A percentile compares a stretch with the other conserved stretches of the same genome.
Evolutionary conservation across 1,140 invertebrate species (phyloP).

Genomic region (Listronotus oregonensis): DNA sequence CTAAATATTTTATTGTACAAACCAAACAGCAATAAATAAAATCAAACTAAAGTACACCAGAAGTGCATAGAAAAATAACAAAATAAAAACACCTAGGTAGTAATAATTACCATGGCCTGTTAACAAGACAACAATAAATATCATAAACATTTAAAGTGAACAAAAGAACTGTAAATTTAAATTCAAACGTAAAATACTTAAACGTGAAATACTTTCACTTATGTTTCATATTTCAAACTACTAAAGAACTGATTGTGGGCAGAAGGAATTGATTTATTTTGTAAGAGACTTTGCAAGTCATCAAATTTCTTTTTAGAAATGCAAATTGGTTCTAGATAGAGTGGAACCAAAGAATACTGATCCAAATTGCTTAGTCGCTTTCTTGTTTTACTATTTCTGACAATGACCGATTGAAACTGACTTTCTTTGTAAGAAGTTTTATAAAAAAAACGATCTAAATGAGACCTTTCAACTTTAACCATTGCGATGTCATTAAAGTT

Average conservation of each 20-base stretch:
- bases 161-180: too few species aligned
- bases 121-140: too few species aligned
- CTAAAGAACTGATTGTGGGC: constrained; percentile 10
- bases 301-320: constrained; percentile 22
- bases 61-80: too few species aligned
- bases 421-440: constrained; percentile 21
- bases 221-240: constrained; percentile 13
- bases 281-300: constrained; percentile 9
- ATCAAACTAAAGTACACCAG: too few species aligned
- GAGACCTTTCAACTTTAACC: constrained; percentile 14
- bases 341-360: background rate
- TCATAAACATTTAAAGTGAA: too few species aligned
- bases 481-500: constrained; percentile 18
- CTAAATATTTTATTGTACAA: too few species aligned
- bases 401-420: constrained; percentile 8
- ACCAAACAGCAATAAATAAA: too few species aligned
- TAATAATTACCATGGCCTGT: too few species aligned
- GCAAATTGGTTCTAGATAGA: constrained; percentile 3
- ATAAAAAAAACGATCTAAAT: constrained; percentile 36
- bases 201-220: too few species aligned
- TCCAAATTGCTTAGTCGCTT: constrained; percentile 4
- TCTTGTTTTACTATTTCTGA: constrained; percentile 15
- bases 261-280: constrained; percentile 3
- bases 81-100: too few species aligned
- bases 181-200: too few species aligned